These are phyloP conservation scores for Solenodon paradoxus DNA, from an alignment of 2,113 vertebrate species.

Conservation along the genomic window DNA sequence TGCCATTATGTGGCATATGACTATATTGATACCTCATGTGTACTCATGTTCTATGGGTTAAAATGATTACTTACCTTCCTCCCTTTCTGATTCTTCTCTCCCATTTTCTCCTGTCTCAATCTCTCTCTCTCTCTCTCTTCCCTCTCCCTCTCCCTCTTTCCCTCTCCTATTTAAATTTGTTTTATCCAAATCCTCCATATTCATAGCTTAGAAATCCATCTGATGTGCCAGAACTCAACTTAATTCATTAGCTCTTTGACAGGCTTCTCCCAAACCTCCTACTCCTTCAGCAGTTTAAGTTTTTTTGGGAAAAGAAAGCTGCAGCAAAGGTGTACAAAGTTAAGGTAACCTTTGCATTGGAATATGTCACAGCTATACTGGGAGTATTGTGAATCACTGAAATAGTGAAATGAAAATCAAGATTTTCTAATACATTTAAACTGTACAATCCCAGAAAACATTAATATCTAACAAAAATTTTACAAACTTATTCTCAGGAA, in stretches of 20 bases:
- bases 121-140: not conserved
- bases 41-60: not conserved
- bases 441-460: not conserved
- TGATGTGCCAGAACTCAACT: too few species aligned
- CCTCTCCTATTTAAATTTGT: too few species aligned
- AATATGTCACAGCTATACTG: not conserved
- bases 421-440: not conserved
- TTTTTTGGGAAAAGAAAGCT: too few species aligned
- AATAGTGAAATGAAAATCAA: not conserved
- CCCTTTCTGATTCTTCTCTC: not conserved
- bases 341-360: not conserved
- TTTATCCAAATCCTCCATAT: fast-evolving
- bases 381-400: not conserved
- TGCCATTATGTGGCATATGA: too few species aligned
- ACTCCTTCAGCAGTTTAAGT: too few species aligned
- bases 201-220: fast-evolving
- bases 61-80: not conserved
- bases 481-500: not conserved
- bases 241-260: not conserved
- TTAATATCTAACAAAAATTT: not conserved
- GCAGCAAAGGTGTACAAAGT: too few species aligned
- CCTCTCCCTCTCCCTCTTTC: not conserved
- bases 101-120: too few species aligned
- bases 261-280: not conserved
- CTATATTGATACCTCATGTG: not conserved